phyloP scores from a whole-genome alignment of 2,888 invertebrate species.

The Thelaira solivaga region DNA sequence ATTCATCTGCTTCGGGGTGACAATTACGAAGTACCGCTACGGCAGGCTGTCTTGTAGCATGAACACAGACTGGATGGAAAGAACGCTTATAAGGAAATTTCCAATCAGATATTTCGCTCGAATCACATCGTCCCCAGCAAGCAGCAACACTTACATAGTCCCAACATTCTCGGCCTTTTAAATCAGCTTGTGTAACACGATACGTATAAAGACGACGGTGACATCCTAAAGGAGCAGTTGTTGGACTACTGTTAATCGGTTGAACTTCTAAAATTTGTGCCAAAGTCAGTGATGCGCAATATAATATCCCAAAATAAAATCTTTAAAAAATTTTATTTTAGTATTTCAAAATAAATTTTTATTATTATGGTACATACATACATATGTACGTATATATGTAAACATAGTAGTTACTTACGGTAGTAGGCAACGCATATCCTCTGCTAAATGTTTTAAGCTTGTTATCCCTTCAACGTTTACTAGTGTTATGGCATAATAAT shows the following conservation, averaged over 20 bases:
- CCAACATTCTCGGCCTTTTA: slow-evolving; percentile 83
- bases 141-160: slow-evolving; percentile 85
- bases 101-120: slow-evolving; percentile 92
- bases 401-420: slow-evolving; percentile 48
- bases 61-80: slow-evolving; percentile 89
- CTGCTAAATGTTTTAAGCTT: slow-evolving; percentile 1
- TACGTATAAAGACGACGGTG: slow-evolving; percentile 83
- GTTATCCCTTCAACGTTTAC: slow-evolving; percentile 37
- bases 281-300: slow-evolving; percentile 34
- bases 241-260: slow-evolving; percentile 72
- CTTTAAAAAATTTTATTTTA: slow-evolving; percentile 14
- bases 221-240: slow-evolving; percentile 81
- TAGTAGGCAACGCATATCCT: slow-evolving; percentile 55
- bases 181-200: slow-evolving; percentile 79
- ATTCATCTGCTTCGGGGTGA: slow-evolving; percentile 82
- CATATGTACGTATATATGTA: too few relatives aligned
- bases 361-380: too few relatives aligned
- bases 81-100: slow-evolving; percentile 92
- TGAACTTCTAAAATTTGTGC: slow-evolving; percentile 71
- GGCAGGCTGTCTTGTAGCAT: slow-evolving; percentile 83
- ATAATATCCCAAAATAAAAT: slow-evolving; percentile 40
- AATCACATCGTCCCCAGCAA: slow-evolving; percentile 90
- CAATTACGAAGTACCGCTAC: slow-evolving; percentile 84
- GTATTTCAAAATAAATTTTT: background rate
- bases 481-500: slow-evolving; percentile 52